Base-by-base conservation (phyloP, 2,888 invertebrate genomes). In the Pollenia griseotomentosa region DNA sequence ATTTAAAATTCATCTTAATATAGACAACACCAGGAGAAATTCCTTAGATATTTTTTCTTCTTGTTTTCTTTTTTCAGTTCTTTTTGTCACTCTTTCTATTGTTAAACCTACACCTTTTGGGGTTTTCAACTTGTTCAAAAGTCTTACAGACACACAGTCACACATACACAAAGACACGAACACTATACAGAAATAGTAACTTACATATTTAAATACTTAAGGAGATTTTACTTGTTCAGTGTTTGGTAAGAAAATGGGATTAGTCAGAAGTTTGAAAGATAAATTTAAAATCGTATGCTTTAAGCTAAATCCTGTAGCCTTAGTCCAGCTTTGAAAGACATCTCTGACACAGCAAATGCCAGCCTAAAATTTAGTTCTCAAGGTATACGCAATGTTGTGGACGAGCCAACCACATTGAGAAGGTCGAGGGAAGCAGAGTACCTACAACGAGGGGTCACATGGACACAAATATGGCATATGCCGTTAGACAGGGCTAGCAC, bases 91-190 rank as follows among this genome's bases (percentile, higher is more conserved):
- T 84, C 53, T 40, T 53, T 55, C 53, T 74, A 82, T 74, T 82
- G 68, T 79, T 55, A 74, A 68, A 48, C 59, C 53, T 86, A 68
- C 77, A 85, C 73, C 78, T 73, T 86, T 73, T 66, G 78, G 61
- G 73, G 71, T 78, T 79, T 73, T 66, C 57, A 74, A 74, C 59
- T 68, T 44, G 12, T 59, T 75, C 33, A 12, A 23, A n/a, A 61
- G 33, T 59, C 57, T 59, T 5, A 7, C 51, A 68, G 14, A 65
- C 70, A 55, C 8, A 83, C 55, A 44, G 23, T 46, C 53, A 8
- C 46, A 19, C 23, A 23, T 23, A 65, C 70, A 55, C 8, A 83
- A 46, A 44, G 42, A 40, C 53, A 8, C 46, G 12, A 14, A 65
- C 12, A 65, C 14, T 23, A 5, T 70, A 8, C 48, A 80, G n/a